Evolutionary conservation across 2,113 vertebrate genomes (phyloP), one percentile per base, ranked within the genome.

Genomic region (Syngnathus typhle): DNA sequence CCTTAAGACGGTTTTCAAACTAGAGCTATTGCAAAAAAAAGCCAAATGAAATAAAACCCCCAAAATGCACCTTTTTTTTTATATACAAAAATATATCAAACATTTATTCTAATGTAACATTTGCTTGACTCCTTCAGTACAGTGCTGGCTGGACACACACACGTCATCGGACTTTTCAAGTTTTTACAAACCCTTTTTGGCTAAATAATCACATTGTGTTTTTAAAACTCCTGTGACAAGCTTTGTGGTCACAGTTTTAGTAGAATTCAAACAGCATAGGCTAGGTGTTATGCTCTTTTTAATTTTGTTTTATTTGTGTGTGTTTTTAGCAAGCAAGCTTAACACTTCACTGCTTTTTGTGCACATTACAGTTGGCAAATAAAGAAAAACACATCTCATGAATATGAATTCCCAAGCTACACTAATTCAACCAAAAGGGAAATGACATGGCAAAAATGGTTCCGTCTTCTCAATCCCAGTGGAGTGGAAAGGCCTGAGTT

Each of bases 401-500:
- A 91, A 87, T 36, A 58, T 36, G 55, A 58, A 58, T 58, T 15
- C 55, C 27, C 81, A 85, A 76, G 84, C 88, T 88, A 86, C 80
- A 83, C 77, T 81, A 87, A 89, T 80, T 89, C 85, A 87, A 88
- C 84, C 76, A 76, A 78, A 69, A 83, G 83, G 82, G 76, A 81
- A 80, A 83, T 78, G 80, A 86, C 84, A 82, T 82, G 73, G 83
- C 73, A 86, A 80, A 85, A 78, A 78, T 85, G 78, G 72, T 84
- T 74, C 82, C 60, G 66, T 72, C 74, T 68, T 71, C 66, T 79
- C 93, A 91, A 92, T 92, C 93, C 93, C 91, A 91, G 70, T 93
- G 93, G 92, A 95, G 70, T 93, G 93, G 92, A 95, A 96, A 96
- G 93, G 94, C 95, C 95, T 96, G 95, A 97, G 95, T 95, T 94